phyloP scores from a whole-genome alignment of 2,888 invertebrate species.

The Phytoseiulus persimilis region DNA sequence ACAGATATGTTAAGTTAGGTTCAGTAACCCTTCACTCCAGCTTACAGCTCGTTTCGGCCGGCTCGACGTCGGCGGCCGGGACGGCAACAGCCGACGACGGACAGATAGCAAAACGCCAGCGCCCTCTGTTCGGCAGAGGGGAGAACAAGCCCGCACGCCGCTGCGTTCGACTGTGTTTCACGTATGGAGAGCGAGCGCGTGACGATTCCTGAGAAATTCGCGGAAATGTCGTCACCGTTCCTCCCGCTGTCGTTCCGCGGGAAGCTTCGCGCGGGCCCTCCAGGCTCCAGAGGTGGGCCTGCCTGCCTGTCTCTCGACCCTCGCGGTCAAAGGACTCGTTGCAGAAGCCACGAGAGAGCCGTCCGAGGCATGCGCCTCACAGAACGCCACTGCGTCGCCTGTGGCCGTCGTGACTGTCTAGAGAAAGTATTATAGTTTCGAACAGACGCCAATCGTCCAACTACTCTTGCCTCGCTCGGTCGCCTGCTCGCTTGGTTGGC shows the following conservation, averaged over 20 bases:
- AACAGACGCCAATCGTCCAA: not conserved
- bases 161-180: not conserved
- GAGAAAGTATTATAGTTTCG: conserved; percentile 5
- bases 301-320: not conserved
- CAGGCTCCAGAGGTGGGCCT: not conserved
- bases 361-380: not conserved
- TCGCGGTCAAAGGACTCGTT: not conserved
- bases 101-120: not conserved
- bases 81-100: not conserved
- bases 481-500: not conserved
- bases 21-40: not conserved
- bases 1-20: not conserved
- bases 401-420: not conserved
- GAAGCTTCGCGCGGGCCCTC: too few relatives aligned
- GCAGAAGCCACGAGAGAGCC: not conserved
- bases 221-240: too few relatives aligned
- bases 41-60: not conserved
- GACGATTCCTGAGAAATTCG: too few relatives aligned
- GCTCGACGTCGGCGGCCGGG: not conserved
- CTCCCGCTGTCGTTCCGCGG: too few relatives aligned
- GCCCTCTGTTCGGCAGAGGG: not conserved
- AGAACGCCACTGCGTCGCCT: not conserved
- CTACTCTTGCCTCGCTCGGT: not conserved
- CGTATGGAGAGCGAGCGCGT: not conserved
- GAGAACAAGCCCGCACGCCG: not conserved